phyloP scores from a whole-genome alignment of 2,797 vertebrate genomes.

The Microcaecilia unicolor region DNA sequence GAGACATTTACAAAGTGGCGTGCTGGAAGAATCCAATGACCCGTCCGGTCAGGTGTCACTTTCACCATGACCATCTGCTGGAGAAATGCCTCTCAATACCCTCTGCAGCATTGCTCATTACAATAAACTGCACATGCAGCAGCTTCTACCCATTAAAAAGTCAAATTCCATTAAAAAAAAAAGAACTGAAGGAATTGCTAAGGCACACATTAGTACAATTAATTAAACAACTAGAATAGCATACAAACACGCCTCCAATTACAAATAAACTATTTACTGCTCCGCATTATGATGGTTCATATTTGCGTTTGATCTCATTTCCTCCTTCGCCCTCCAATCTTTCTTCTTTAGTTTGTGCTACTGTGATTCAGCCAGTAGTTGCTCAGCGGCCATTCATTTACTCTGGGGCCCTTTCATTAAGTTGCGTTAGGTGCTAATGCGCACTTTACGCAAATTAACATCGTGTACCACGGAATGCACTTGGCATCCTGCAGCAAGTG shows the following conservation, averaged over 20 bases:
- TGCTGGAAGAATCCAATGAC: constrained; percentile 2
- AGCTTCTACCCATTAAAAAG: constrained; percentile 1
- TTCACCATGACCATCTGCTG: not conserved
- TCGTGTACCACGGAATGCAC: too few species aligned
- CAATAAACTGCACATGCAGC: not conserved
- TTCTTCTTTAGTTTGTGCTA: too few species aligned
- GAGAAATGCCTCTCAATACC: constrained; percentile 3
- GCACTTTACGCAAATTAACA: too few species aligned
- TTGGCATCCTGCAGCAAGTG: too few species aligned
- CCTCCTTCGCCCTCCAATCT: too few species aligned
- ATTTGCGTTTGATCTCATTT: too few species aligned
- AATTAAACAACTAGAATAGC: not conserved
- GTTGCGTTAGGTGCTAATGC: too few species aligned
- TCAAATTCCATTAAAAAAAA: not conserved
- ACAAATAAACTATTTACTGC: constrained; percentile 3
- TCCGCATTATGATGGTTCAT: not conserved
- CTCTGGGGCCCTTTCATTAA: too few species aligned
- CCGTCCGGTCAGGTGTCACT: constrained; percentile 2
- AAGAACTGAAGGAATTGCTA: not conserved
- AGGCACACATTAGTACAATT: not conserved
- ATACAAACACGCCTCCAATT: too few species aligned
- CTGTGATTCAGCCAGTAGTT: too few species aligned
- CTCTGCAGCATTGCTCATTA: not conserved
- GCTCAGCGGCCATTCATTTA: too few species aligned
- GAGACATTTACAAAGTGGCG: not conserved